These are phyloP conservation scores for Elanoides forficatus DNA, from an alignment of 2,113 vertebrate genomes.

Conservation along the genomic window DNA sequence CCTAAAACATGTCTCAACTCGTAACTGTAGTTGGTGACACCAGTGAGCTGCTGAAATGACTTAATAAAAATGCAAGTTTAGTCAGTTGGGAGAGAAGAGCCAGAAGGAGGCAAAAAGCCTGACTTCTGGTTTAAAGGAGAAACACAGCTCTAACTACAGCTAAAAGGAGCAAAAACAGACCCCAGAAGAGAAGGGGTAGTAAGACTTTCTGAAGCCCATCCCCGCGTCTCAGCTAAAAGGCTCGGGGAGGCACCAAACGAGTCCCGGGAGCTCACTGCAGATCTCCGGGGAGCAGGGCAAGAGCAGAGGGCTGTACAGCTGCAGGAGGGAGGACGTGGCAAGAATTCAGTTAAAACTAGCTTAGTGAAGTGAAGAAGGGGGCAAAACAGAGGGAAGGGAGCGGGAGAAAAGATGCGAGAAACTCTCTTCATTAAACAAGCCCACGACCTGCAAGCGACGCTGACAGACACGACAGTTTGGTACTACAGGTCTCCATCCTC, in stretches of 20 bases:
- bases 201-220: neutral
- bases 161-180: neutral
- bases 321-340: no score
- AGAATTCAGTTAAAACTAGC: neutral
- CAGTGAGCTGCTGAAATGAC: neutral
- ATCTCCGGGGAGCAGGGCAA: neutral
- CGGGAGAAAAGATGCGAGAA: neutral
- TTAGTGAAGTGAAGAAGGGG: neutral
- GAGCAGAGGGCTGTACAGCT: neutral
- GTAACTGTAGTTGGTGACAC: neutral
- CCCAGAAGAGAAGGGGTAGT: neutral
- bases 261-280: neutral
- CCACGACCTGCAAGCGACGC: neutral
- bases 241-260: neutral
- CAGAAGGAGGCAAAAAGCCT: neutral
- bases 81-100: neutral
- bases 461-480: neutral
- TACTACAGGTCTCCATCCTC: neutral
- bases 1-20: neutral
- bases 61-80: neutral
- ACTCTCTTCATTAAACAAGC: neutral
- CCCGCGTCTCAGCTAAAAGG: neutral
- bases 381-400: neutral
- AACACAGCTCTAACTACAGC: neutral
- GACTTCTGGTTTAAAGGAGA: neutral